Percentiles rank a stretch among this genome's conserved stretches.
Conservation (phyloP, 35 echinoderm and acorn worm genomes). For the Apostichopus californicus region DNA sequence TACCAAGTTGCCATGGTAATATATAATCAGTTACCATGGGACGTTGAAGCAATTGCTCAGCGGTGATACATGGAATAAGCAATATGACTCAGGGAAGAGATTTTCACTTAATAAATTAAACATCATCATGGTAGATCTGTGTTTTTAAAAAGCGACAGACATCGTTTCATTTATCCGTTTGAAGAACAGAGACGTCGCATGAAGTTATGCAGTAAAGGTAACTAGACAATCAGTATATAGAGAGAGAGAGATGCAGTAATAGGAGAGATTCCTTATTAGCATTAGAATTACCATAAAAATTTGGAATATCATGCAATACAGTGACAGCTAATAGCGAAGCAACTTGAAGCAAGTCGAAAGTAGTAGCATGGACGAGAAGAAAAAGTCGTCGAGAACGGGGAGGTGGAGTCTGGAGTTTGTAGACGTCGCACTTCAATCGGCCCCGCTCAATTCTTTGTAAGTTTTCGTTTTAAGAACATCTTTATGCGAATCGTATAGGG, state of each 20-base stretch:
- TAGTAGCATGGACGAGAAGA: constrained; percentile 15
- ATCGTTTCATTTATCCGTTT: neutral
- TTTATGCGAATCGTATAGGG: too few relatives aligned
- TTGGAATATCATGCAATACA: too few relatives aligned
- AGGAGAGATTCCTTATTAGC: too few relatives aligned
- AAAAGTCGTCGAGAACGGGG: neutral
- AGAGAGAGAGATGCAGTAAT: too few relatives aligned
- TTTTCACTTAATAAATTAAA: constrained; percentile 1
- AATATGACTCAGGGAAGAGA: neutral
- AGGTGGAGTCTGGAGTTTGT: constrained; percentile 28
- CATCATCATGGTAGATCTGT: neutral
- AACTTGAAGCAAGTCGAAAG: neutral
- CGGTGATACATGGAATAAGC: neutral
- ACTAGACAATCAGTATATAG: too few relatives aligned
- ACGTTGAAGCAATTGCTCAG: neutral
- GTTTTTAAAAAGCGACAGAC: neutral
- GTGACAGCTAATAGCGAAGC: neutral
- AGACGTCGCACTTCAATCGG: neutral
- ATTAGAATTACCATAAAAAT: too few relatives aligned
- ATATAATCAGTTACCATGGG: neutral
- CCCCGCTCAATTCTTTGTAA: constrained; percentile 16
- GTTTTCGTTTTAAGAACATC: neutral
- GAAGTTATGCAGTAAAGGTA: too few relatives aligned
- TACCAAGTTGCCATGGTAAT: neutral
- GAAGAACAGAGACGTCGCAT: neutral